Base-by-base conservation (phyloP, 2,113 vertebrate species). In the rat (Rattus norvegicus) region DNA sequence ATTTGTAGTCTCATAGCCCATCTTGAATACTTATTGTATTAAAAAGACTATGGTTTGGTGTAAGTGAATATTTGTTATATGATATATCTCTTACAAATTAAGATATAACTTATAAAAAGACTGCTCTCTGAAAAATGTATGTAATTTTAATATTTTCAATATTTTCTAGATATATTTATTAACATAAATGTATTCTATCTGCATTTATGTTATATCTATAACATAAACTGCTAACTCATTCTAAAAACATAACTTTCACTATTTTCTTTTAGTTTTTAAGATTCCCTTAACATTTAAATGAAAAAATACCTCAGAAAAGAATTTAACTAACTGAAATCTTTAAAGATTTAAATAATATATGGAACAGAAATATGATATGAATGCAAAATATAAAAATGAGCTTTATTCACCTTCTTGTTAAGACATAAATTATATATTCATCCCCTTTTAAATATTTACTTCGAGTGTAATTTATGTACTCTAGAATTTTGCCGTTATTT, bases 351-450 rank as follows among this genome's bases (percentile, higher is more conserved):
- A 88, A 94, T 97, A 95, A 93, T 97, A 89, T 43, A 93, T 92
- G 47, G 33, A 85, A 0, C 61, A 86, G 52, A 54, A 28, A 61
- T 63, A 88, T 52, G 43, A 70, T 76, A 19, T 76, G 87, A 96
- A 94, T 96, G 13, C 5, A 85, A 96, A 95, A 81, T 87, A 77
- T 13, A 90, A 8, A 72, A 85, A 72, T 85, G 30, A 84, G 86
- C 89, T 97, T 8, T 83, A 70, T 92, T 94, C 54, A 81, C 93
- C 12, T 95, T 85, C 28, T 93, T 47, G 95, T 96, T 97, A 92
- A 93, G 73, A 14, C 30, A 88, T 96, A 36, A 97, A 96, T 97
- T 96, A 96, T 87, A 61, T 39, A 95, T 94, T 92, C 87, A 89
- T 3, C 69, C 56, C 7, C 33, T 86, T 93, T 96, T 26, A 95